Base-by-base conservation (phyloP, 2,113 vertebrate species). In the Lethenteron reissneri region DNA sequence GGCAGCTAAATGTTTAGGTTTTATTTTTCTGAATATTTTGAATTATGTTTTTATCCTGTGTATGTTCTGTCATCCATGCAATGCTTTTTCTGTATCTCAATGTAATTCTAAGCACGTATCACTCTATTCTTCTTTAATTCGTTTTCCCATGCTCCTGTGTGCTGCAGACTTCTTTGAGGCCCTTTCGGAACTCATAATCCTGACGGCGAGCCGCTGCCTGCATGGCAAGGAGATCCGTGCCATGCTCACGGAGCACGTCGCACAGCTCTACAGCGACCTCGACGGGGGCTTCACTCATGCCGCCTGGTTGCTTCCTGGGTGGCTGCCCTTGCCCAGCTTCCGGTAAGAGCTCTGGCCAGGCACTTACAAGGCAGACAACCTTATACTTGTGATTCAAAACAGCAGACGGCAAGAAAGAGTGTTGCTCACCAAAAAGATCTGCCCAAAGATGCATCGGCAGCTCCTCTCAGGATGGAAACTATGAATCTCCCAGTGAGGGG, bases 281-380 rank as follows among this genome's bases (percentile, higher is more conserved):
- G 92, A 99, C 13, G 92, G 92, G 19, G 95, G 95, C 2, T 99
- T 97, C 75, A 90, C 82, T 71, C 92, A 89, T 0, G 89, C 84
- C 3, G 95, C 92, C 62, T 99, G 95, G 95, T 84, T 99, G 0
- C 80, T 99, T 76, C 95, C 92, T 0, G 83, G 84, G 2, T 99
- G 95, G 95, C 80, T 97, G 17, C 95, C 95, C 21, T 80, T 99
- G 76, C 92, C 94, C 0, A 99, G 94, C 77, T 99, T 97, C 85
- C 95, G 92, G 92, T 97, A 80, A 56, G 71, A 41, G 41, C 41
- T 41, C 41, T 41, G 41, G 41, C 41, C 41, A 41, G 41, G 41
- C 41, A 41, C 41, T 41, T 41, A 7, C 41, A 41, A 41, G 2
- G 41, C 41, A 41, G 41, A 41, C 41, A 41, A 41, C 41, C 41